phyloP scores from a whole-genome alignment of 2,888 invertebrate genomes.

The Heliconius hortense region DNA sequence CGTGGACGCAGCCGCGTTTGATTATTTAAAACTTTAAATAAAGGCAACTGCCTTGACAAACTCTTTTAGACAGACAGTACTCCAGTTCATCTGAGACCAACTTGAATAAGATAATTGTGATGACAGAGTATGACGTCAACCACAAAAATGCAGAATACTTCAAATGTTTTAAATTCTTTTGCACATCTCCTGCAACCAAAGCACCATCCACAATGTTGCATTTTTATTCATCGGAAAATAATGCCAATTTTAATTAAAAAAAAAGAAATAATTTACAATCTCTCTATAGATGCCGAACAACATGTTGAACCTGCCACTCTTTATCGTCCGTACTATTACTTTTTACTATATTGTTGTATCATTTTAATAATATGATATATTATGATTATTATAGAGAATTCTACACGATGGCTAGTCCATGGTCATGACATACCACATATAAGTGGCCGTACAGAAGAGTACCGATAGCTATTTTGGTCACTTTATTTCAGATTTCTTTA shows the following conservation, averaged over 20 bases:
- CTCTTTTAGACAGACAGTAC: not conserved
- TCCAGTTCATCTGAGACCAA: not conserved
- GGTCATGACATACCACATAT: constrained; percentile 1
- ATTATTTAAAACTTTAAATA: too few relatives aligned
- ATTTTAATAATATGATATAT: constrained; percentile 19
- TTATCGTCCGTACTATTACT: constrained; percentile 13
- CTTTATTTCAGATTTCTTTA: constrained; percentile 29
- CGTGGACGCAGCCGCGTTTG: too few relatives aligned
- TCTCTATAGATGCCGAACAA: constrained; percentile 30
- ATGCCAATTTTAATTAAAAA: constrained; percentile 78
- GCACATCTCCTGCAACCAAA: constrained; percentile 74
- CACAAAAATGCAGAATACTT: constrained; percentile 61
- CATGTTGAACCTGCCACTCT: constrained; percentile 33
- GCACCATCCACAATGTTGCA: constrained; percentile 71
- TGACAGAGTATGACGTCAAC: constrained; percentile 66
- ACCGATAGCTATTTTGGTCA: constrained; percentile 19
- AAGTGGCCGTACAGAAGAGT: not conserved
- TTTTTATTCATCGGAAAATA: constrained; percentile 74
- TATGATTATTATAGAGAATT: constrained; percentile 12
- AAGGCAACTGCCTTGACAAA: too few relatives aligned
- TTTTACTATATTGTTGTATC: constrained; percentile 18
- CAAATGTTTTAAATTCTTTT: constrained; percentile 64
- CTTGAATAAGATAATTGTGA: not conserved
- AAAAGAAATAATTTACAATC: constrained; percentile 21
- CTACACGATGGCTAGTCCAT: not conserved